These are phyloP conservation scores for Archivesica marissinica DNA, from an alignment of 1,140 invertebrate genomes.

Conservation along the genomic window DNA sequence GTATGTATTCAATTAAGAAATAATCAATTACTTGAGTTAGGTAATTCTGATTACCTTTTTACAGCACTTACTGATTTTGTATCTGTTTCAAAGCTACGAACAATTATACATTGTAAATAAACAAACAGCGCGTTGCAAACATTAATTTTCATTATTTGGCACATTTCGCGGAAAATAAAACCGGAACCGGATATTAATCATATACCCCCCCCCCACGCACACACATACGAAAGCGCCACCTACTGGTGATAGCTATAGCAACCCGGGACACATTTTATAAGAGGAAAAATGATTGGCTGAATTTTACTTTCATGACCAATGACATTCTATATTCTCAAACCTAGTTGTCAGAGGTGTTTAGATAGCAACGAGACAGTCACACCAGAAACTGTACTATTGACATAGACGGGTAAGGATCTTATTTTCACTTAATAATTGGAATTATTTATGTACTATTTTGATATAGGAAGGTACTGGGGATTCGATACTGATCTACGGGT, in stretches of 20 bases:
- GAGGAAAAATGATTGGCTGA: conserved; percentile 37
- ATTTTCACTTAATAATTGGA: background rate
- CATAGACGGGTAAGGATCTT: conserved; percentile 38
- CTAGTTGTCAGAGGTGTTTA: conserved; percentile 48
- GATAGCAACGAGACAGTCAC: conserved; percentile 62
- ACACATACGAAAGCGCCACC: conserved; percentile 25
- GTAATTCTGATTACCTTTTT: too few relatives aligned
- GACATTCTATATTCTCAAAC: background rate
- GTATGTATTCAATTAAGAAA: too few relatives aligned
- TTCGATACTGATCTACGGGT: too few relatives aligned
- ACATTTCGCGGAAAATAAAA: conserved; percentile 39
- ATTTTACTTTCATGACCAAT: conserved; percentile 17
- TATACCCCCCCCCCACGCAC: too few relatives aligned
- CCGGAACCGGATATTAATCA: conserved; percentile 29
- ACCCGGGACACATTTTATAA: conserved; percentile 1
- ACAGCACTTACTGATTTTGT: background rate
- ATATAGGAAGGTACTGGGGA: too few relatives aligned
- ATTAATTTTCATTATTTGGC: background rate
- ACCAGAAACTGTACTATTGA: background rate
- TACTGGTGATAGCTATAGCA: conserved; percentile 29
- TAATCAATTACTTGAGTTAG: too few relatives aligned
- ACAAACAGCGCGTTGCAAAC: background rate
- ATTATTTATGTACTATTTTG: background rate
- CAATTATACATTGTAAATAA: background rate
- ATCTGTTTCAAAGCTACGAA: background rate